A percentile compares a stretch with the other conserved stretches of the same genome.
phyloP scores from a whole-genome alignment of 2,113 vertebrate species.

The Elaphurus davidianus region DNA sequence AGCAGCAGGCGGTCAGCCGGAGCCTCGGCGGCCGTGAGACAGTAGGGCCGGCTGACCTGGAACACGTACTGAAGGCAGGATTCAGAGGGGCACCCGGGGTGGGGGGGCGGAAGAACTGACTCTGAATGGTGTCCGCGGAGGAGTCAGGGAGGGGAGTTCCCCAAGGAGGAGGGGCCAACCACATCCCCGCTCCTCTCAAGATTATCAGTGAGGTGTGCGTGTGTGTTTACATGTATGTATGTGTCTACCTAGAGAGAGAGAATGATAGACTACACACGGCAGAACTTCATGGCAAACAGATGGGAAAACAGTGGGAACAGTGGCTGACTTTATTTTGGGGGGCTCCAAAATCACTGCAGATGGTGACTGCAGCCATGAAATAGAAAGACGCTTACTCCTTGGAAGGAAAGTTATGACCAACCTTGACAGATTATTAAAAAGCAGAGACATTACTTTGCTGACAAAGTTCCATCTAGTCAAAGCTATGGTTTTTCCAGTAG shows the following conservation, averaged over 20 bases:
- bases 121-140: not conserved
- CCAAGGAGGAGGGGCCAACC: not conserved
- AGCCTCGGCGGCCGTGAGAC: accelerated
- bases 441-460: not conserved
- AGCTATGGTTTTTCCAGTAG: not conserved
- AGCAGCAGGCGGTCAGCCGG: not conserved
- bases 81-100: not conserved
- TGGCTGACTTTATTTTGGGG: not conserved
- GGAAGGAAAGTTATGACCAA: not conserved
- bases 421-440: not conserved
- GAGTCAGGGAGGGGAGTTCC: not conserved
- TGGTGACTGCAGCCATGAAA: not conserved
- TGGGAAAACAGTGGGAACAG: not conserved
- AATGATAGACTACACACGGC: not conserved
- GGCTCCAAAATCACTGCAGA: not conserved
- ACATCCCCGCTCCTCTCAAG: not conserved
- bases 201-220: accelerated
- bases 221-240: accelerated
- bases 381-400: not conserved
- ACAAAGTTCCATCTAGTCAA: not conserved
- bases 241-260: not conserved
- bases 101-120: not conserved
- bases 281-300: not conserved
- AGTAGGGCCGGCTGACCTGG: accelerated
- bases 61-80: accelerated